phyloP scores from a whole-genome alignment of 2,888 invertebrate genomes.

The Chaitophorus viminalis region DNA sequence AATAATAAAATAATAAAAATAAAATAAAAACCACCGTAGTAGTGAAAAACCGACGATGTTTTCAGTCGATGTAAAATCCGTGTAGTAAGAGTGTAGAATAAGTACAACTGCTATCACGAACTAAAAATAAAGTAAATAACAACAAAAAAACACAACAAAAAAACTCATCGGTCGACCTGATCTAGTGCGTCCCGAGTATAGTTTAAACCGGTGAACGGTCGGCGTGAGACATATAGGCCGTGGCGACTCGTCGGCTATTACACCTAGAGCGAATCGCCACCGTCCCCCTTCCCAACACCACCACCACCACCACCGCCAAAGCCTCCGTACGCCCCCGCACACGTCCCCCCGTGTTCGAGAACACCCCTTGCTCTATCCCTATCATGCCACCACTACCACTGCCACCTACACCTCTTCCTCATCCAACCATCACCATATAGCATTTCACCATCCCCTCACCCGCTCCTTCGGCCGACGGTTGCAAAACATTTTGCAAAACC shows the following conservation, averaged over 20 bases:
- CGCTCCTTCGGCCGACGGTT: constrained; percentile 36
- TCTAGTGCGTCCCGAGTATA: constrained; percentile 58
- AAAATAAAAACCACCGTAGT: constrained; percentile 49
- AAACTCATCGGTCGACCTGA: constrained; percentile 58
- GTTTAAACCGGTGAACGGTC: constrained; percentile 61
- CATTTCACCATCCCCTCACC: constrained; percentile 46
- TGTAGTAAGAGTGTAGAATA: neutral
- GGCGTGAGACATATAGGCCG: constrained; percentile 59
- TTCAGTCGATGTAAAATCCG: constrained; percentile 35
- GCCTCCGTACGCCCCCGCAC: constrained; percentile 6
- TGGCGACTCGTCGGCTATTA: constrained; percentile 60
- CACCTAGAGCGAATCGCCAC: constrained; percentile 59
- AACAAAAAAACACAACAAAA: constrained; percentile 44
- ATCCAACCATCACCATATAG: neutral
- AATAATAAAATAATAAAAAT: constrained; percentile 32
- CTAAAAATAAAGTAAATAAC: constrained; percentile 37
- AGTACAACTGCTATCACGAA: neutral
- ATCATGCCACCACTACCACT: constrained; percentile 25
- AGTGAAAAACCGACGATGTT: constrained; percentile 1
- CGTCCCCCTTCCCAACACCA: neutral
- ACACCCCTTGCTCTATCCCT: constrained; percentile 29
- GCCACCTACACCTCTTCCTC: constrained; percentile 9
- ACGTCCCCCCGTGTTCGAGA: constrained; percentile 7
- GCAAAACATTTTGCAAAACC: constrained; percentile 62
- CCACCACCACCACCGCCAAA: constrained; percentile 16